Evolutionary conservation across 2,797 vertebrate genomes (phyloP).

Genomic region (Mormyrops attenuatus): DNA sequence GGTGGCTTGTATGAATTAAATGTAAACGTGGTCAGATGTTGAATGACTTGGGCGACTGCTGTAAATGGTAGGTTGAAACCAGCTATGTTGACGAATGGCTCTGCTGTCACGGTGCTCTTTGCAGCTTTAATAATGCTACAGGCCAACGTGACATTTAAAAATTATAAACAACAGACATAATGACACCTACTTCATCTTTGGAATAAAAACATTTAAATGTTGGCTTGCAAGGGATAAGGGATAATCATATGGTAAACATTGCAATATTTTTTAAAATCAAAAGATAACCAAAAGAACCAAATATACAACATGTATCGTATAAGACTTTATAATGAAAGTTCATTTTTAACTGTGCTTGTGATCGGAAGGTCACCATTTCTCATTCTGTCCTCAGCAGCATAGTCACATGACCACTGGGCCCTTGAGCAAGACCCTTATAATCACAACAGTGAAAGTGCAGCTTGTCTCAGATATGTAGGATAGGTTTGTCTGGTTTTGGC

Average conservation of each 20-base stretch:
- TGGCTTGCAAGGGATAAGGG: background rate
- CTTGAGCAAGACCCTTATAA: background rate
- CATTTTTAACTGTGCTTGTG: background rate
- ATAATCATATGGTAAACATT: background rate
- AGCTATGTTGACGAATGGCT: background rate
- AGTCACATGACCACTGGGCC: background rate
- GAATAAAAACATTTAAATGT: background rate
- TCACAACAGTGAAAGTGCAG: background rate
- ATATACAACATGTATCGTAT: background rate
- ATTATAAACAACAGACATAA: background rate
- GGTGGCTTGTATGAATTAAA: background rate
- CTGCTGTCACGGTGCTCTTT: background rate
- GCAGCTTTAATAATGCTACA: background rate
- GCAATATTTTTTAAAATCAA: background rate
- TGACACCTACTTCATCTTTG: background rate
- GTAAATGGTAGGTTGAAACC: background rate
- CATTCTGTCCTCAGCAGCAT: background rate
- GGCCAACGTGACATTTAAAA: slow-evolving; percentile 1
- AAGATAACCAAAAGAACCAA: background rate
- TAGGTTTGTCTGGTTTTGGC: background rate
- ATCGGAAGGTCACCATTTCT: background rate
- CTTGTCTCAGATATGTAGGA: background rate
- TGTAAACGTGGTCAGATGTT: background rate
- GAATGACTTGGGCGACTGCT: background rate
- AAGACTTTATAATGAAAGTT: background rate